phyloP scores from a whole-genome alignment of 2,888 invertebrate species.

The Epiblema foenella region DNA sequence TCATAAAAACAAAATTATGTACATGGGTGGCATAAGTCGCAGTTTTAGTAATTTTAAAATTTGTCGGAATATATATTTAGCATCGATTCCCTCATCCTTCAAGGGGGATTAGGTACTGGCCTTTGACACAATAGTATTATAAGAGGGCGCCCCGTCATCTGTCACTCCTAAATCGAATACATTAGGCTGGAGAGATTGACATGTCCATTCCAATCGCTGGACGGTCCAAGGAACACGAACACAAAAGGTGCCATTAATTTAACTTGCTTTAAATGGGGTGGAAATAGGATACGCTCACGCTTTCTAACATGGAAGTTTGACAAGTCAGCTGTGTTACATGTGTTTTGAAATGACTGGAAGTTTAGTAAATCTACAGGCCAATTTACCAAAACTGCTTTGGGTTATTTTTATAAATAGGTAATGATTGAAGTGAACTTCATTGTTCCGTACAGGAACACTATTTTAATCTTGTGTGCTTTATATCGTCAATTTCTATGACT shows the following conservation, averaged over 20 bases:
- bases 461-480: no score
- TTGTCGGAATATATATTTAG: not conserved
- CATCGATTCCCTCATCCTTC: not conserved
- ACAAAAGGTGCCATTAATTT: constrained; percentile 22
- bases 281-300: not conserved
- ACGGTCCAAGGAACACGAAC: not conserved
- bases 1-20: no score
- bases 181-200: constrained; percentile 27
- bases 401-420: no score
- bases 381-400: no score
- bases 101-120: constrained; percentile 3
- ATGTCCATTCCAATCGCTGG: not conserved
- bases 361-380: not conserved
- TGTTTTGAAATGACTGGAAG: not conserved
- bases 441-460: no score
- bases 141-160: constrained; percentile 28
- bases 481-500: no score
- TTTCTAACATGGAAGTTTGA: not conserved
- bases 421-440: no score
- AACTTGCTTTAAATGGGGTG: not conserved
- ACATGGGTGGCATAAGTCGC: no score
- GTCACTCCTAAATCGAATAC: constrained; percentile 25
- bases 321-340: not conserved
- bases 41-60: not conserved
- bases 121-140: constrained; percentile 8